phyloP scores from a whole-genome alignment of 2,888 invertebrate species.

The Cephus rjabovi region DNA sequence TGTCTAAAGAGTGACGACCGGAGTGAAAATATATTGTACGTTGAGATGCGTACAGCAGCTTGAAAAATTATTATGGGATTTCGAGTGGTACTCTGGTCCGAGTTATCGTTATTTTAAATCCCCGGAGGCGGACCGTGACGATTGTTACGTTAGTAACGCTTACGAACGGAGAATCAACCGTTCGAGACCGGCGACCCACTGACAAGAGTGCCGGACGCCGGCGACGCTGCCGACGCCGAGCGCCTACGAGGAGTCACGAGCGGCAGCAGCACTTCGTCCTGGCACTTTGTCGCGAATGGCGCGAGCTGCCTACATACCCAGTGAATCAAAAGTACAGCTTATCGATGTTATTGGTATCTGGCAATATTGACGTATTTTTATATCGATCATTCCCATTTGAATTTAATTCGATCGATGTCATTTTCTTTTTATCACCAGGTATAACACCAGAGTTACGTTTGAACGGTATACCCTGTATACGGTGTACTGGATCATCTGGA shows the following conservation, averaged over 20 bases:
- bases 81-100: background rate
- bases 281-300: slow-evolving; percentile 14
- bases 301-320: slow-evolving; percentile 41
- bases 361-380: background rate
- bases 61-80: background rate
- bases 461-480: no score
- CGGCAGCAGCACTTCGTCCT: background rate
- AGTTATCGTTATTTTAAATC: background rate
- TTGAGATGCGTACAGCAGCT: background rate
- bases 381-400: background rate
- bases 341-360: background rate
- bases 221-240: slow-evolving; percentile 9
- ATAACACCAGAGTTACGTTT: no score
- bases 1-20: background rate
- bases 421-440: no score
- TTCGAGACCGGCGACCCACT: slow-evolving; percentile 2
- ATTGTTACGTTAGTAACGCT: background rate
- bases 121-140: background rate
- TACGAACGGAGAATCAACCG: background rate
- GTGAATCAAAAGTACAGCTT: slow-evolving; percentile 27
- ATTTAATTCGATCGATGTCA: background rate
- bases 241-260: background rate
- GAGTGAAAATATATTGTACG: background rate
- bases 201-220: slow-evolving; percentile 15
- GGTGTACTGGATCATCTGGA: background rate